Evolutionary conservation across 1,140 invertebrate species (phyloP).

Genomic region (Rhagoletis pomonella): DNA sequence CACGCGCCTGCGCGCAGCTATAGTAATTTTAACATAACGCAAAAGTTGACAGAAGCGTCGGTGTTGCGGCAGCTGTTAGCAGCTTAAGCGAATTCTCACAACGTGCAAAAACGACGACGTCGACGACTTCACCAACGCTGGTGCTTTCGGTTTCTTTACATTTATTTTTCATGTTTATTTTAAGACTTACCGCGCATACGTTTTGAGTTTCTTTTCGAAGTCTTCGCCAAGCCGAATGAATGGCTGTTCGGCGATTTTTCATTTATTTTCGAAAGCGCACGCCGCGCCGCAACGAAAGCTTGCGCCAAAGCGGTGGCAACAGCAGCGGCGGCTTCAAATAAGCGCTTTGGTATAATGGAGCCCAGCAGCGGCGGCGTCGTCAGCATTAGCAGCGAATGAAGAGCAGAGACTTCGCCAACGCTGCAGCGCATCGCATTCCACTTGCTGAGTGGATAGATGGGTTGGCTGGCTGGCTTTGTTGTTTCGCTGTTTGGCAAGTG

Average conservation of each 20-base stretch:
- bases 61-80: neutral
- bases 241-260: neutral
- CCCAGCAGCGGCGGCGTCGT: neutral
- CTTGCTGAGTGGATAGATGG: slow-evolving; percentile 7
- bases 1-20: slow-evolving; percentile 1
- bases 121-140: neutral
- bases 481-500: slow-evolving; percentile 33
- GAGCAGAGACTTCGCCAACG: neutral
- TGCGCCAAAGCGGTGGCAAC: neutral
- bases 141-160: neutral
- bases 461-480: neutral
- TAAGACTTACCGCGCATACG: neutral
- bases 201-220: neutral
- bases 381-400: neutral
- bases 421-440: neutral
- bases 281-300: slow-evolving; percentile 15
- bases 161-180: slow-evolving; percentile 13
- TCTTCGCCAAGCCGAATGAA: neutral
- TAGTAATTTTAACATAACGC: neutral
- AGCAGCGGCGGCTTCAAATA: neutral
- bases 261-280: slow-evolving; percentile 24
- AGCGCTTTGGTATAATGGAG: neutral
- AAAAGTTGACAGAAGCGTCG: neutral
- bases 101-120: neutral
- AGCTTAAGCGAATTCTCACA: neutral